A percentile compares a stretch with the other conserved stretches of the same genome.
phyloP scores from a whole-genome alignment of 2,797 vertebrate species.

The Eupleurogrammus muticus region DNA sequence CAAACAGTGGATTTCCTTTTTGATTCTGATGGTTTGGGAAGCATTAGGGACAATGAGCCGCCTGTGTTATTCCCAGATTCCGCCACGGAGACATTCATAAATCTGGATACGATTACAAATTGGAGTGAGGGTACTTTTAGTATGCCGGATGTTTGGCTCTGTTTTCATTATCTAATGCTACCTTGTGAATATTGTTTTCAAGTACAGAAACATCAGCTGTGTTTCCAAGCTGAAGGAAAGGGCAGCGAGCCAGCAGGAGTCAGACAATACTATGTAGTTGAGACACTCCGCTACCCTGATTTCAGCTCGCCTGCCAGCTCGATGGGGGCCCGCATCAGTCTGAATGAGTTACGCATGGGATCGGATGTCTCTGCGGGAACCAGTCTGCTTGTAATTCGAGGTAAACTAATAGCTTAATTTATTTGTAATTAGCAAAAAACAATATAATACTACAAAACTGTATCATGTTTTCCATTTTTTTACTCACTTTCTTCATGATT shows the following conservation, averaged over 20 bases:
- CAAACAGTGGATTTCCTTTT: slow-evolving; percentile 75
- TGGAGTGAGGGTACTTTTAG: slow-evolving; percentile 27
- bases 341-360: slow-evolving; percentile 77
- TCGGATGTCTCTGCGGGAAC: slow-evolving; percentile 68
- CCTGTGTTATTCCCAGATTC: slow-evolving; percentile 45
- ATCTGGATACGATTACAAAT: slow-evolving; percentile 45
- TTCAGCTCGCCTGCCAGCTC: slow-evolving; percentile 63
- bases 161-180: slow-evolving; percentile 34
- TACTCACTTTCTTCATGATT: slow-evolving; percentile 79
- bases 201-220: slow-evolving; percentile 30
- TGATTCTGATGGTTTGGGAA: slow-evolving; percentile 73
- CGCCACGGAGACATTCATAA: slow-evolving; percentile 29
- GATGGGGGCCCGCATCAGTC: slow-evolving; percentile 64
- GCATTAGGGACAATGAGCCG: slow-evolving; percentile 50
- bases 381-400: slow-evolving; percentile 75
- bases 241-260: slow-evolving; percentile 50
- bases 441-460: slow-evolving; percentile 65
- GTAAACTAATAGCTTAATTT: slow-evolving; percentile 78
- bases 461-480: slow-evolving; percentile 53
- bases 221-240: slow-evolving; percentile 39
- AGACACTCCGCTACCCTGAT: slow-evolving; percentile 55
- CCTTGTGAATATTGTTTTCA: slow-evolving; percentile 39
- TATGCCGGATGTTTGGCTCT: slow-evolving; percentile 28
- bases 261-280: slow-evolving; percentile 48
- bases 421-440: slow-evolving; percentile 76